Evolutionary conservation across 2,113 vertebrate genomes (phyloP).

Genomic region (Alligator mississippiensis): DNA sequence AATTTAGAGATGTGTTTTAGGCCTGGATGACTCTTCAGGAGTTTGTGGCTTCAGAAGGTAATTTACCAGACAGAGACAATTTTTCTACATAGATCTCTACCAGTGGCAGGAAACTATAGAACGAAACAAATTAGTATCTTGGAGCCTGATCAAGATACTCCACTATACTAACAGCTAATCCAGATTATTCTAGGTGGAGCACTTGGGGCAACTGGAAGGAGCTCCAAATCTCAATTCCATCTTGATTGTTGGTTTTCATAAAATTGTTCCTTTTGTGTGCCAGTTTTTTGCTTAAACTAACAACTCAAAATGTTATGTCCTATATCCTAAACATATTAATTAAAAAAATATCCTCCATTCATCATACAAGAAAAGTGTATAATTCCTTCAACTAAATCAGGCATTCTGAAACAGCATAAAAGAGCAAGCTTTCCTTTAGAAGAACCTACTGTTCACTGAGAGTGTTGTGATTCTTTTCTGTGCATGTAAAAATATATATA

Average conservation of each 20-base stretch:
- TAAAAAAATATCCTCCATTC: not conserved
- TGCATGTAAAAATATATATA: slow-evolving; percentile 15
- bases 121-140: not conserved
- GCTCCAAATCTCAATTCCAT: not conserved
- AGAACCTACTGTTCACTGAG: not conserved
- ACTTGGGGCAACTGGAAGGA: not conserved
- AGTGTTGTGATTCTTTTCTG: slow-evolving; percentile 16
- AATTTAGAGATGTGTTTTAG: not conserved
- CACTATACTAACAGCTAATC: slow-evolving; percentile 22
- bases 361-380: not conserved
- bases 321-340: slow-evolving; percentile 18
- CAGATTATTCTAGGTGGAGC: not conserved
- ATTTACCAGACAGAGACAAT: slow-evolving; percentile 8
- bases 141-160: not conserved
- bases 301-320: not conserved
- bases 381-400: slow-evolving; percentile 28
- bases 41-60: not conserved
- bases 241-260: not conserved
- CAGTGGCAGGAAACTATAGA: not conserved
- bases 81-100: slow-evolving; percentile 16
- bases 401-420: slow-evolving; percentile 35
- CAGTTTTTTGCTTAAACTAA: not conserved
- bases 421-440: slow-evolving; percentile 13
- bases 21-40: not conserved
- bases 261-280: not conserved